Evolutionary conservation across 2,888 invertebrate genomes (phyloP).

Genomic region (Agonopterix alstromeriana): DNA sequence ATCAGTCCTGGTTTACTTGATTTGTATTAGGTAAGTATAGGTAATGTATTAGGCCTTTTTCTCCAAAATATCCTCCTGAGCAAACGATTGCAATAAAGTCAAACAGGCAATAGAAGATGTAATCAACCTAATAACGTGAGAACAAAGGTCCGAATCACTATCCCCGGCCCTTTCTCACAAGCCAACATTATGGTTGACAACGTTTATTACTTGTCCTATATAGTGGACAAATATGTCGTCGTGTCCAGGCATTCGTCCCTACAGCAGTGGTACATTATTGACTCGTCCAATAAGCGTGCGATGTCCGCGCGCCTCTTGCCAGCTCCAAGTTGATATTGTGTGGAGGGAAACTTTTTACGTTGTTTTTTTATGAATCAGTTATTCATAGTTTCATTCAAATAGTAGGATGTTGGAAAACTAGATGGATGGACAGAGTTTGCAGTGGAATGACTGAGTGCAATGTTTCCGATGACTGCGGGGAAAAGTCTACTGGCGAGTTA

Average conservation of each 20-base stretch:
- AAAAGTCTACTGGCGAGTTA: no score
- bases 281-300: constrained; percentile 71
- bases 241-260: constrained; percentile 32
- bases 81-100: not conserved
- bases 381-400: no score
- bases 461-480: no score
- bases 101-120: no score
- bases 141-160: constrained; percentile 15
- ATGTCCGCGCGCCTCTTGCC: constrained; percentile 62
- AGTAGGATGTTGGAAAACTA: no score
- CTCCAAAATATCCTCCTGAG: not conserved
- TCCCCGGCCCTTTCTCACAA: constrained; percentile 20
- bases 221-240: constrained; percentile 39
- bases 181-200: constrained; percentile 61
- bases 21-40: no score
- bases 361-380: not conserved
- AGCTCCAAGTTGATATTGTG: constrained; percentile 14
- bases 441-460: no score
- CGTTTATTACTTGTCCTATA: constrained; percentile 42
- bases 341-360: constrained; percentile 25
- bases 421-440: no score
- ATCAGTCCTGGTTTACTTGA: no score
- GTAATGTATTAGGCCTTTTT: no score
- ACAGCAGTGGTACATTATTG: constrained; percentile 64
- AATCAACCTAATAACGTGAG: constrained; percentile 7